These are phyloP conservation scores for Amphipoea oculea DNA, from an alignment of 2,888 invertebrate genomes.

Conservation along the genomic window DNA sequence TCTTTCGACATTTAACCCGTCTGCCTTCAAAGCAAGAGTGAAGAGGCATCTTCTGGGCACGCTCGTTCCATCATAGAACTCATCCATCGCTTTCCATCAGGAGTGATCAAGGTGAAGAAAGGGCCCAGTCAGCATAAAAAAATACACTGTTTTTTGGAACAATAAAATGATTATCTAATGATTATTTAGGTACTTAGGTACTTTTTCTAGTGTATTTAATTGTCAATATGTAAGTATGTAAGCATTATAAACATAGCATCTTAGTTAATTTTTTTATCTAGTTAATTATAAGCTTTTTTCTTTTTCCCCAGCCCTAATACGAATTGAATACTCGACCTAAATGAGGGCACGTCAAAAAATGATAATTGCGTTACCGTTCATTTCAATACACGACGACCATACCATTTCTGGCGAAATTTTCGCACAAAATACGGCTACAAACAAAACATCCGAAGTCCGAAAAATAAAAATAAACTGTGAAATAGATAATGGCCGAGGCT, in stretches of 20 bases:
- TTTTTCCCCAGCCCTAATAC: not conserved
- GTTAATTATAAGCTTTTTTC: not conserved
- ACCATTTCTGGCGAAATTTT: slow-evolving; percentile 19
- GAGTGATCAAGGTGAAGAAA: no score
- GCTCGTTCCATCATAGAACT: no score
- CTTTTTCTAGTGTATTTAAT: no score
- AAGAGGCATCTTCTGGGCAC: no score
- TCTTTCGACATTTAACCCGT: no score
- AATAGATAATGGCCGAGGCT: slow-evolving; percentile 61
- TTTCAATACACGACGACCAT: not conserved
- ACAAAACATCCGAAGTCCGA: slow-evolving; percentile 27
- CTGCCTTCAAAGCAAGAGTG: no score
- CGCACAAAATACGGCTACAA: slow-evolving; percentile 36
- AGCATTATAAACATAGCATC: not conserved
- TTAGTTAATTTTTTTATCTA: not conserved
- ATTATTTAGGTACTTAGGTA: no score
- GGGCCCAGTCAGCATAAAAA: no score
- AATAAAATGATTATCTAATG: no score
- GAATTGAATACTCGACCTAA: slow-evolving; percentile 28
- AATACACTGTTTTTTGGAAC: no score
- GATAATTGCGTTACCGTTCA: slow-evolving; percentile 19
- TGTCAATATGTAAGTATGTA: not conserved
- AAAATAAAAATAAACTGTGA: slow-evolving; percentile 58
- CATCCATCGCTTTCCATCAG: no score
- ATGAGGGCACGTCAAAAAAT: slow-evolving; percentile 11